Evolutionary conservation across 2,113 vertebrate species (phyloP).

Genomic region (Chrysemys picta): DNA sequence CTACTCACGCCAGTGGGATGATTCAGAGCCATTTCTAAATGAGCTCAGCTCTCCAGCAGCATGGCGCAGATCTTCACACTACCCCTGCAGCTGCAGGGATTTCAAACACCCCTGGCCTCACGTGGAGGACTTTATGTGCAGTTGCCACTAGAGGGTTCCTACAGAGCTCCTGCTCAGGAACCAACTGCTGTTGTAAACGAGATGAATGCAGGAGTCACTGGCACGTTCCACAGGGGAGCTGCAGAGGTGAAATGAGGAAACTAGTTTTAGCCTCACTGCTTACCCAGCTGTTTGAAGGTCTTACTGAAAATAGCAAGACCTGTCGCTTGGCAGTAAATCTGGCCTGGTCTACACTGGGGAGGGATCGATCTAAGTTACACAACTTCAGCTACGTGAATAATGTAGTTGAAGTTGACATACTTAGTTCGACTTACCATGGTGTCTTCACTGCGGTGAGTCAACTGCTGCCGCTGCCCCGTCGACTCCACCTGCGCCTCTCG

Average conservation of each 20-base stretch:
- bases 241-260: neutral
- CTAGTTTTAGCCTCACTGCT: neutral
- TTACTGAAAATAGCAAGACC: neutral
- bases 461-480: too few species aligned
- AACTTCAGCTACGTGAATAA: too few species aligned
- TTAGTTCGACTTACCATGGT: too few species aligned
- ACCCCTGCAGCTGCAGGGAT: neutral
- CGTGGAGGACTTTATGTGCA: neutral
- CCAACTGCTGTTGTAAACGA: neutral
- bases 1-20: neutral
- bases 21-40: neutral
- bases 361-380: too few species aligned
- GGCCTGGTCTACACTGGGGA: too few species aligned
- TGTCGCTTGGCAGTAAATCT: neutral
- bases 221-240: neutral
- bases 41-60: neutral
- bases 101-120: neutral
- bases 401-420: too few species aligned
- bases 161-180: neutral
- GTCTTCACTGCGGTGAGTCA: too few species aligned
- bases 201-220: neutral
- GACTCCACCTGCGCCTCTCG: too few species aligned
- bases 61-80: neutral
- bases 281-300: neutral
- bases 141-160: neutral